A percentile compares a stretch with the other conserved stretches of the same genome.
Conservation (phyloP, 2,113 vertebrate species). For the Elephas maximus region DNA sequence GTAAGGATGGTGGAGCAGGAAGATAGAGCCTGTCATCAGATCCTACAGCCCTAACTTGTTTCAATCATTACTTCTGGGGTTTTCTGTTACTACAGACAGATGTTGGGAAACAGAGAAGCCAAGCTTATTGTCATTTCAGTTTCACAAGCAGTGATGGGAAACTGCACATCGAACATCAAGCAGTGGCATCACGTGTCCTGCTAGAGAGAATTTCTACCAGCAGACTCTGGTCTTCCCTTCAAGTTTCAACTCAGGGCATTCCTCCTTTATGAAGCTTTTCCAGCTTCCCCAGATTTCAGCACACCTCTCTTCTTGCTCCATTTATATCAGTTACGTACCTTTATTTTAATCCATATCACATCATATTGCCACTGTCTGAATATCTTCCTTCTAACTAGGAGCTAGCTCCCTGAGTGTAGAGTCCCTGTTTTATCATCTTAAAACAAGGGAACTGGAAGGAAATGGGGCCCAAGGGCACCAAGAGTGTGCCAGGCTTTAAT, state of each 20-base stretch:
- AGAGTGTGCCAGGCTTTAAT: neutral
- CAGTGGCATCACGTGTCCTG: neutral
- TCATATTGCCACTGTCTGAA: neutral
- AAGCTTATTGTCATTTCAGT: neutral
- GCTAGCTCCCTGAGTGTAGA: neutral
- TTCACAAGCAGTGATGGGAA: neutral
- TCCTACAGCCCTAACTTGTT: neutral
- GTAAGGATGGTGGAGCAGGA: neutral
- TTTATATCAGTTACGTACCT: neutral
- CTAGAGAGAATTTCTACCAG: neutral
- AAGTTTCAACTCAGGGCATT: neutral
- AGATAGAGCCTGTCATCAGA: neutral
- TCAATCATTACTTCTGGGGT: neutral
- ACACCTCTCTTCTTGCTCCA: neutral
- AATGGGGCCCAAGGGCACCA: neutral
- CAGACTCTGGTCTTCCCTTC: neutral
- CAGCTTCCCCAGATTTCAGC: neutral
- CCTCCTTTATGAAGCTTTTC: neutral
- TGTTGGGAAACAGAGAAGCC: neutral
- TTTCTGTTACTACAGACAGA: neutral
- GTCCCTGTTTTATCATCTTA: neutral
- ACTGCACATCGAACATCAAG: neutral
- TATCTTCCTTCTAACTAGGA: neutral
- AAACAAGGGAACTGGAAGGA: slow-evolving; percentile 12
- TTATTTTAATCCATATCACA: neutral